phyloP scores from a whole-genome alignment of 1,140 invertebrate genomes.

The Drosophila micromelanica region DNA sequence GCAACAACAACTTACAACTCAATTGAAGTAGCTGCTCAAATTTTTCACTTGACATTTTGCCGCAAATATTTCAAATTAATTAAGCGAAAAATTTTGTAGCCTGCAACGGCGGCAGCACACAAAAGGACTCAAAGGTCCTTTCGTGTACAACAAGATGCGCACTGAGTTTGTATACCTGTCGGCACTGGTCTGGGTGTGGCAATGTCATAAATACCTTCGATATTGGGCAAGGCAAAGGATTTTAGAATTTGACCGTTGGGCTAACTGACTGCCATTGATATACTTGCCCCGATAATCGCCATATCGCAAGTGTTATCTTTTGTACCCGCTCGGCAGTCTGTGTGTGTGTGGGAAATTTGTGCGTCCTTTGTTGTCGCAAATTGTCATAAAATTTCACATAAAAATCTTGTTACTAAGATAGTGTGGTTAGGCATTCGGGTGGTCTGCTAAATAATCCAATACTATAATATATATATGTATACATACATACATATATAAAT shows the following conservation, averaged over 20 bases:
- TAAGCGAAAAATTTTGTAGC: slow-evolving; percentile 74
- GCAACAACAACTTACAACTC: slow-evolving; percentile 62
- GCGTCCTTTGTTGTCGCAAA: slow-evolving; percentile 46
- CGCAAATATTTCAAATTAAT: slow-evolving; percentile 78
- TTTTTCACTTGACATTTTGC: slow-evolving; percentile 53
- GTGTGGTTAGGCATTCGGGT: slow-evolving; percentile 49
- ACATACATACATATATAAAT: too few species aligned
- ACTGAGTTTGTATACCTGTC: slow-evolving; percentile 53
- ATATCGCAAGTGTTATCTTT: slow-evolving; percentile 42
- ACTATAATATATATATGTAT: neutral
- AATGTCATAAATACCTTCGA: slow-evolving; percentile 55
- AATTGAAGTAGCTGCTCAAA: slow-evolving; percentile 53
- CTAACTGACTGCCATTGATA: slow-evolving; percentile 48
- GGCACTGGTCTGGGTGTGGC: slow-evolving; percentile 49
- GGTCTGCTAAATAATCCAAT: slow-evolving; percentile 32
- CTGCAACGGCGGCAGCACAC: slow-evolving; percentile 47
- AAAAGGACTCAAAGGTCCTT: slow-evolving; percentile 51
- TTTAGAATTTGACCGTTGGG: slow-evolving; percentile 11
- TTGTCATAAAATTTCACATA: slow-evolving; percentile 72
- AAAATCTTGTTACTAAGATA: slow-evolving; percentile 63
- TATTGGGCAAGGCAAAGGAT: slow-evolving; percentile 27
- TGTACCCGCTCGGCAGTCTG: slow-evolving; percentile 3
- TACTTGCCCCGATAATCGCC: slow-evolving; percentile 48
- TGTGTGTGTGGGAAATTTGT: slow-evolving; percentile 58
- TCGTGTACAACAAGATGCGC: slow-evolving; percentile 37